Evolutionary conservation across 2,113 vertebrate species (phyloP).

Genomic region (Ranitomeya variabilis): DNA sequence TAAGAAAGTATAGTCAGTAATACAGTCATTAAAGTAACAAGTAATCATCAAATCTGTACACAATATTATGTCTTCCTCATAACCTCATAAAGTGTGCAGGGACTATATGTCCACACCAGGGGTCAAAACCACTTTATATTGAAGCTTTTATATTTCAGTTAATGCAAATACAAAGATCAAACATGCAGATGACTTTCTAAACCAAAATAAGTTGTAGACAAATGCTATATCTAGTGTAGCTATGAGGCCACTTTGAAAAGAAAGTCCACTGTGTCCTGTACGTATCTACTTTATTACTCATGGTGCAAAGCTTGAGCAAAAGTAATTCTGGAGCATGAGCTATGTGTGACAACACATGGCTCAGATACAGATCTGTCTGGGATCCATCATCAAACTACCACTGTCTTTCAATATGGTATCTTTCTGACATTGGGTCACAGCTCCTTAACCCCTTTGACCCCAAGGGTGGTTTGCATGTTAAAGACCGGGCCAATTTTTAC

Average conservation of each 20-base stretch:
- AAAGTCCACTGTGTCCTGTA: not conserved
- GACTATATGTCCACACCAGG: not conserved
- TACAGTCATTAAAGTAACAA: not conserved
- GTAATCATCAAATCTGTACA: not conserved
- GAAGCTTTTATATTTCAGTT: not conserved
- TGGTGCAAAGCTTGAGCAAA: not conserved
- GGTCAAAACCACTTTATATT: not conserved
- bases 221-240: constrained; percentile 14
- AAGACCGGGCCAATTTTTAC: no score
- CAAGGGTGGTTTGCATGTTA: no score
- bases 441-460: no score
- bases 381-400: no score
- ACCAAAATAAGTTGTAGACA: constrained; percentile 8
- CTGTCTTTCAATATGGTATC: no score
- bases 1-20: no score
- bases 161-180: constrained; percentile 1
- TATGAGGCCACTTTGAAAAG: not conserved
- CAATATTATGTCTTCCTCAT: not conserved
- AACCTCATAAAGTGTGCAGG: not conserved
- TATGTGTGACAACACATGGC: no score
- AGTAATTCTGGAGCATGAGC: not conserved
- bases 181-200: not conserved
- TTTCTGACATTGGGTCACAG: no score
- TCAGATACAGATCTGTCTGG: no score
- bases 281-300: not conserved